Percentiles rank a stretch among this genome's conserved stretches.
Conservation (phyloP, 2,113 vertebrate species). For the Anoplopoma fimbria region DNA sequence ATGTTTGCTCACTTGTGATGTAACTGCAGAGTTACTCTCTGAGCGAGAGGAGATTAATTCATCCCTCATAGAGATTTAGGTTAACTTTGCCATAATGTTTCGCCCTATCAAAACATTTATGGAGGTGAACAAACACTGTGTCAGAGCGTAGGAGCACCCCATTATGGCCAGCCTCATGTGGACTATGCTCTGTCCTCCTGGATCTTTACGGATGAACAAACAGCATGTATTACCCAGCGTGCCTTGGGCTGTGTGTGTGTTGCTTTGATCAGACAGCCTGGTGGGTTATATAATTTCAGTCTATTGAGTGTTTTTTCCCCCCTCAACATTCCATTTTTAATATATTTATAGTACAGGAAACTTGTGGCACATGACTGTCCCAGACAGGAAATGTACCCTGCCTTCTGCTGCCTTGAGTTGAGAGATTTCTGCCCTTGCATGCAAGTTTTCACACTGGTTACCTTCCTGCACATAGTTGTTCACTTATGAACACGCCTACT, state of each 20-base stretch:
- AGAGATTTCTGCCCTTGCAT: slow-evolving; percentile 44
- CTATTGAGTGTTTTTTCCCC: slow-evolving; percentile 31
- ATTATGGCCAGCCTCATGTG: slow-evolving; percentile 47
- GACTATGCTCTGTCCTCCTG: slow-evolving; percentile 71
- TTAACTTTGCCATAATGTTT: slow-evolving; percentile 22
- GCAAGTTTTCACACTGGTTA: slow-evolving; percentile 23
- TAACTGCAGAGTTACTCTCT: slow-evolving; percentile 27
- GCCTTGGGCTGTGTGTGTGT: slow-evolving; percentile 32
- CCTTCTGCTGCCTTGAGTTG: slow-evolving; percentile 55
- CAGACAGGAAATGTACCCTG: slow-evolving; percentile 65
- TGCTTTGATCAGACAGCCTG: slow-evolving; percentile 54
- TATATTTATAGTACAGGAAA: slow-evolving; percentile 79
- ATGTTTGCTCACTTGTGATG: slow-evolving; percentile 52
- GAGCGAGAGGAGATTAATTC: slow-evolving; percentile 21
- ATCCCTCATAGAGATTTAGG: slow-evolving; percentile 14
- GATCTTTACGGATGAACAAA: slow-evolving; percentile 78
- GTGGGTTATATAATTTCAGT: slow-evolving; percentile 65
- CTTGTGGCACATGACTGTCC: slow-evolving; percentile 69
- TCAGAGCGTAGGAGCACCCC: slow-evolving; percentile 35
- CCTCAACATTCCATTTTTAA: slow-evolving; percentile 71
- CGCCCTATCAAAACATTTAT: slow-evolving; percentile 58
- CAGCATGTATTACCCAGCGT: slow-evolving; percentile 65
- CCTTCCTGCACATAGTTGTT: slow-evolving; percentile 27
- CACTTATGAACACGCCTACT: slow-evolving; percentile 16
- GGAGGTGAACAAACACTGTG: slow-evolving; percentile 53